phyloP scores from a whole-genome alignment of 1,140 invertebrate genomes.

The Atta cephalotes region DNA sequence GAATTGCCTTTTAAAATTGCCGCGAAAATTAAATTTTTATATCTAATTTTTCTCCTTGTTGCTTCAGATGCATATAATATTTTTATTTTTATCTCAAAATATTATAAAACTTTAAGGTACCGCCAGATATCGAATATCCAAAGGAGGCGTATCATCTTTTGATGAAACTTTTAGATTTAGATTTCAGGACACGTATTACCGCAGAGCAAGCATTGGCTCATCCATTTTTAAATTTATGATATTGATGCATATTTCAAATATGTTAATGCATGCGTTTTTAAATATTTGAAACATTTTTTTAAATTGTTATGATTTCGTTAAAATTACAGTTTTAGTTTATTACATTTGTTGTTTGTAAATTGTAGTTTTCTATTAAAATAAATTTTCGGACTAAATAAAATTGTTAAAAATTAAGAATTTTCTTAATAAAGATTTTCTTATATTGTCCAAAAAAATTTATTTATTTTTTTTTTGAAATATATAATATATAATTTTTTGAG shows the following conservation, averaged over 20 bases:
- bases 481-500: constrained; percentile 13
- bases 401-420: constrained; percentile 8
- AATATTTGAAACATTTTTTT: background rate
- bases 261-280: background rate
- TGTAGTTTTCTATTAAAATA: background rate
- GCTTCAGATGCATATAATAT: background rate
- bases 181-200: constrained; percentile 91
- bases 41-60: background rate
- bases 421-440: background rate
- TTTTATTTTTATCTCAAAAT: constrained; percentile 50
- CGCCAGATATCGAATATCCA: constrained; percentile 86
- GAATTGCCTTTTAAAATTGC: background rate
- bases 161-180: constrained; percentile 91
- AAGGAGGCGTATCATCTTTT: constrained; percentile 91
- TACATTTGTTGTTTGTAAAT: constrained; percentile 1
- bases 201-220: constrained; percentile 91
- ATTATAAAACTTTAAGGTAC: constrained; percentile 73
- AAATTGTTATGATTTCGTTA: background rate
- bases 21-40: background rate
- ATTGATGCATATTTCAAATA: background rate
- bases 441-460: background rate
- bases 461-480: background rate
- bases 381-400: background rate
- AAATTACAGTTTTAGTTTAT: constrained; percentile 16
- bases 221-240: constrained; percentile 88